These are phyloP conservation scores for Gallinago paraguaiae DNA, from an alignment of 2,113 vertebrate genomes.

Conservation along the genomic window DNA sequence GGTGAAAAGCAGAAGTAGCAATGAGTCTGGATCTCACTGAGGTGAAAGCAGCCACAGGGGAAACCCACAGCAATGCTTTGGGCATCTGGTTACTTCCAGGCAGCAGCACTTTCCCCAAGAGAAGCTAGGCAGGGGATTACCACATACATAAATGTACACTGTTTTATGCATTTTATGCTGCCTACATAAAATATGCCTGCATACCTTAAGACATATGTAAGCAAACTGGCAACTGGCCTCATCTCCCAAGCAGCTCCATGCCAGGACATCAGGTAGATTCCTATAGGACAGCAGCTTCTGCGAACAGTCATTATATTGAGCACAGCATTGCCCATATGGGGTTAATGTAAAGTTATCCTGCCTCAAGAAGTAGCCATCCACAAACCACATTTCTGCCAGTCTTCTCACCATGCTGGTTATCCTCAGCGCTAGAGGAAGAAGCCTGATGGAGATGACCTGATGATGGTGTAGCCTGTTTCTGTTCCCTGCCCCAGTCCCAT, in stretches of 20 bases:
- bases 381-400: not conserved
- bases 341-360: not conserved
- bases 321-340: not conserved
- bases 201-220: not conserved
- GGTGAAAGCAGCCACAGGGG: not conserved
- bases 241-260: not conserved
- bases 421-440: not conserved
- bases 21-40: not conserved
- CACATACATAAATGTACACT: not conserved
- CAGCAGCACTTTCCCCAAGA: not conserved
- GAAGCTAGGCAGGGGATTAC: not conserved
- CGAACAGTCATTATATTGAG: not conserved
- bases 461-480: not conserved
- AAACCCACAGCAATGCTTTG: not conserved
- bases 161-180: not conserved
- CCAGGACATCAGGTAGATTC: not conserved
- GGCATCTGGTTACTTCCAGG: not conserved
- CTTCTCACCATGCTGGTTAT: not conserved
- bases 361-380: not conserved
- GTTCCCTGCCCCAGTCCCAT: not conserved
- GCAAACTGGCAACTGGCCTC: not conserved
- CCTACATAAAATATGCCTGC: not conserved
- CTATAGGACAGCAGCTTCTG: not conserved
- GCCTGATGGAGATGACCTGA: not conserved
- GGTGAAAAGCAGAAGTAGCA: not conserved